phyloP scores from a whole-genome alignment of 2,888 invertebrate species.

The Nephrocerus scutellatus region DNA sequence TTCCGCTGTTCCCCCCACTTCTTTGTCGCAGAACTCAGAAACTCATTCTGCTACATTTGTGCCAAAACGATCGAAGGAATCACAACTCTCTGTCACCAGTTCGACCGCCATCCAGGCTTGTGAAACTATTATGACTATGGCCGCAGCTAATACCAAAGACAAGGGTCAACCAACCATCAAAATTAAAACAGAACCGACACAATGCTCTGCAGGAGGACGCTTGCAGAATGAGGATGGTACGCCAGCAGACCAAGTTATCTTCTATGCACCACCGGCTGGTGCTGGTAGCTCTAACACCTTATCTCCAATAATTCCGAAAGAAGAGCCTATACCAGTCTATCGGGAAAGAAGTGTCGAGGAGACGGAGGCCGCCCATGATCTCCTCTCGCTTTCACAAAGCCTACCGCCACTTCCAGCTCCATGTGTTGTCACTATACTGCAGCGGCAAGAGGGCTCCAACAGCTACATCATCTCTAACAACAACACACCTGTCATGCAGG shows the following conservation, averaged over 20 bases:
- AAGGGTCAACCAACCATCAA: no score
- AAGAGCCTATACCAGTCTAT: conserved; percentile 25
- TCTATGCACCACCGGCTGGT: conserved; percentile 46
- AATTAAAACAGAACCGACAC: conserved; percentile 6
- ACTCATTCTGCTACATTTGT: no score
- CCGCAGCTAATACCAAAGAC: conserved; percentile 1
- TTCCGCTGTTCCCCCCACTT: no score
- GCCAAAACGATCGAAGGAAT: no score
- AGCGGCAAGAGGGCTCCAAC: conserved; percentile 33
- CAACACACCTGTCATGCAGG: conserved; percentile 41
- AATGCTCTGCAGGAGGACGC: conserved; percentile 7
- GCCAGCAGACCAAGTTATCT: conserved; percentile 39
- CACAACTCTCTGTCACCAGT: no score
- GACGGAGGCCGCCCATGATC: conserved; percentile 82
- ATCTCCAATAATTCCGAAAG: not conserved
- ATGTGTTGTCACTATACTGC: conserved; percentile 59
- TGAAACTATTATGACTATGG: not conserved
- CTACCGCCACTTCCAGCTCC: conserved; percentile 68
- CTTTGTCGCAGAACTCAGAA: no score
- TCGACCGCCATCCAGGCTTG: no score
- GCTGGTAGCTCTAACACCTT: conserved; percentile 18
- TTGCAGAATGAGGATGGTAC: conserved; percentile 34
- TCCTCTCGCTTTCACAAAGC: conserved; percentile 68
- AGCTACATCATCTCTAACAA: conserved; percentile 10
- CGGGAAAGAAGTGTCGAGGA: conserved; percentile 69